These are phyloP conservation scores for Venusia cambrica DNA, from an alignment of 2,888 invertebrate genomes.

Conservation along the genomic window DNA sequence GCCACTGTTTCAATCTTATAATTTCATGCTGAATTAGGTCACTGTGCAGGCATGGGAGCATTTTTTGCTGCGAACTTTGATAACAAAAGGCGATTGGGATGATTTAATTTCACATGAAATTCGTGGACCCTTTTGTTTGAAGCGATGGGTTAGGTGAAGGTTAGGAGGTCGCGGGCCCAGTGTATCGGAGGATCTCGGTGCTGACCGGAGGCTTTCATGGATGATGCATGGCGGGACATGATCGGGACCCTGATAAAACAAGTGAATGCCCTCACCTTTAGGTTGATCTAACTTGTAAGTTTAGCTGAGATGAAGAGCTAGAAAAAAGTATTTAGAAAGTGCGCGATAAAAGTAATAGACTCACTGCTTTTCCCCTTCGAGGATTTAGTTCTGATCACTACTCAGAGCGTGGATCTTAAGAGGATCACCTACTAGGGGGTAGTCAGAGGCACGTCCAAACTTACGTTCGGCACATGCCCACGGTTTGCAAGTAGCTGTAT, in stretches of 20 bases:
- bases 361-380: too few relatives aligned
- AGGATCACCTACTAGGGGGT: too few relatives aligned
- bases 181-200: slow-evolving; percentile 49
- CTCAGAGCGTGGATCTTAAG: too few relatives aligned
- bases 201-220: slow-evolving; percentile 48
- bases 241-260: slow-evolving; percentile 38
- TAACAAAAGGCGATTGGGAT: slow-evolving; percentile 32
- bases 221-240: slow-evolving; percentile 59
- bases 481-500: too few relatives aligned
- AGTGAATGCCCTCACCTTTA: slow-evolving; percentile 20
- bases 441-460: too few relatives aligned
- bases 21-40: slow-evolving; percentile 75
- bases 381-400: too few relatives aligned
- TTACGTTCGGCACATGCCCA: too few relatives aligned
- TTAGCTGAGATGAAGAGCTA: too few relatives aligned
- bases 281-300: too few relatives aligned
- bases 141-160: slow-evolving; percentile 33
- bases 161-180: slow-evolving; percentile 47
- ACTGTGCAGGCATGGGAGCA: slow-evolving; percentile 33
- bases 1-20: slow-evolving; percentile 78
- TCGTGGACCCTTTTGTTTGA: slow-evolving; percentile 32
- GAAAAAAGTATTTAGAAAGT: too few relatives aligned
- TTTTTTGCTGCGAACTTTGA: slow-evolving; percentile 38
- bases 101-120: slow-evolving; percentile 32
- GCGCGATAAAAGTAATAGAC: too few relatives aligned